Evolutionary conservation across 2,797 vertebrate genomes (phyloP).

Genomic region (Coracias cyanogaster): DNA sequence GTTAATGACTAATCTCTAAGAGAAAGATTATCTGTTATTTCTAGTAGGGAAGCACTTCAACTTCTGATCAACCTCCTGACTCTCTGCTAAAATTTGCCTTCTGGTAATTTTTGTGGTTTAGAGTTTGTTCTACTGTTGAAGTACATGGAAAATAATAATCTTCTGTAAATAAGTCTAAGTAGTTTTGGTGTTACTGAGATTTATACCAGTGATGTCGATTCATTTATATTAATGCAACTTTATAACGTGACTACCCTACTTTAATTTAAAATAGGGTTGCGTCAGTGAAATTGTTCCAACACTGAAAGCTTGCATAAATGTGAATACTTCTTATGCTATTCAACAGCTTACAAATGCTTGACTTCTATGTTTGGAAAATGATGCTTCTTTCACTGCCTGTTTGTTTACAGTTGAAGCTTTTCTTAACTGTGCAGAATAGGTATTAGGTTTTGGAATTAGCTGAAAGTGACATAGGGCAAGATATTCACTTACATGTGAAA

Average conservation of each 20-base stretch:
- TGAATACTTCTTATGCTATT: not conserved
- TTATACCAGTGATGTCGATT: not conserved
- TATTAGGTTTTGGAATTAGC: slow-evolving; percentile 5
- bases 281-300: slow-evolving; percentile 6
- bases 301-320: not conserved
- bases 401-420: slow-evolving; percentile 25
- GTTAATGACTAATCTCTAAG: not conserved
- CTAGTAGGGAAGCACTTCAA: not conserved
- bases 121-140: not conserved
- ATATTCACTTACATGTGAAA: not conserved
- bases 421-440: not conserved
- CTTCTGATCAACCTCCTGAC: not conserved
- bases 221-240: not conserved
- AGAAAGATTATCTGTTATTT: not conserved
- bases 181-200: not conserved
- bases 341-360: not conserved
- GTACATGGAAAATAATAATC: not conserved
- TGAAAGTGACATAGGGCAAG: not conserved
- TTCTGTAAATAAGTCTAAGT: not conserved
- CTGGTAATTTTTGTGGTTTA: not conserved
- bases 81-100: not conserved
- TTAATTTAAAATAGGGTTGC: slow-evolving; percentile 17
- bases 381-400: slow-evolving; percentile 5
- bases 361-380: not conserved
- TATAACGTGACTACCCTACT: not conserved